A percentile compares a stretch with the other conserved stretches of the same genome.
phyloP scores from a whole-genome alignment of 2,888 invertebrate species.

The Tuberolachnus salignus region DNA sequence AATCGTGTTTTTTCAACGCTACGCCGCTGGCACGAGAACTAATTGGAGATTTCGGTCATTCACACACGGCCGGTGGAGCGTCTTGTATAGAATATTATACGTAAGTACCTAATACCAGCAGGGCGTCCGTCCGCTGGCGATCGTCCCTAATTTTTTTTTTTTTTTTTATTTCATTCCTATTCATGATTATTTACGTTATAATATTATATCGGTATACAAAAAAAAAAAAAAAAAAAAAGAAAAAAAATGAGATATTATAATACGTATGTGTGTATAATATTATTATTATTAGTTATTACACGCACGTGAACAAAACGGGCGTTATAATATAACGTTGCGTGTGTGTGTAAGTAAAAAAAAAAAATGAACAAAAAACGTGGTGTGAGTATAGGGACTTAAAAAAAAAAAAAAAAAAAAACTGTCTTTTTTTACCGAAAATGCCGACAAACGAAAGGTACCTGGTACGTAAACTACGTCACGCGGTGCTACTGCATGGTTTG shows the following conservation, averaged over 20 bases:
- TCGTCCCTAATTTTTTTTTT: constrained; percentile 13
- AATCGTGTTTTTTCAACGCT: constrained; percentile 48
- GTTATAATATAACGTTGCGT: too few relatives aligned
- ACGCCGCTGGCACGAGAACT: constrained; percentile 27
- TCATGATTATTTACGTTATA: constrained; percentile 25
- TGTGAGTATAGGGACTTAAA: background rate
- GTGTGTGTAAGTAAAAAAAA: background rate
- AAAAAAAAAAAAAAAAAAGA: too few relatives aligned
- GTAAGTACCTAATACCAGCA: constrained; percentile 3
- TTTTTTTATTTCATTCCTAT: constrained; percentile 8
- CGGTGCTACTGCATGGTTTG: too few relatives aligned
- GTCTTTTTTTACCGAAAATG: background rate
- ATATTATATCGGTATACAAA: background rate
- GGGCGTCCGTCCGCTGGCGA: constrained; percentile 12
- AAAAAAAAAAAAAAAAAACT: background rate
- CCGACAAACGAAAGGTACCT: constrained; percentile 33
- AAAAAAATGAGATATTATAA: background rate
- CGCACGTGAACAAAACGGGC: background rate
- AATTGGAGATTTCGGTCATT: constrained; percentile 42
- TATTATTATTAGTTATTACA: background rate
- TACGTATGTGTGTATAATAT: background rate
- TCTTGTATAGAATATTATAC: background rate
- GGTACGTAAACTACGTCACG: too few relatives aligned
- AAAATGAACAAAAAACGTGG: background rate
- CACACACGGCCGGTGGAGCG: background rate